Percentiles rank a stretch among this genome's conserved stretches.
Evolutionary conservation across 1,140 invertebrate species (phyloP).

Genomic region (Bombus pyrosoma): DNA sequence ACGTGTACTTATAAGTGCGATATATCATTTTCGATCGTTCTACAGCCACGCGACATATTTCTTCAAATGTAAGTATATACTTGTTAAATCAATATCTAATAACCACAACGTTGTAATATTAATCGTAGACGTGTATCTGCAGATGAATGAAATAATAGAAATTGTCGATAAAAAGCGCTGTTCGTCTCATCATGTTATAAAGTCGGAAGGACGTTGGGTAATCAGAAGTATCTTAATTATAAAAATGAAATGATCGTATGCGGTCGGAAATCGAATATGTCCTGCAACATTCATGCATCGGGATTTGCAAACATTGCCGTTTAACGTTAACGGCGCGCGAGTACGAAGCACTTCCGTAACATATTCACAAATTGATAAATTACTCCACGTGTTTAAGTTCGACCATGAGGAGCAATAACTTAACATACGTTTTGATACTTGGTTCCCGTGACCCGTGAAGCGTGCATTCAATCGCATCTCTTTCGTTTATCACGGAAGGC

Average conservation of each 20-base stretch:
- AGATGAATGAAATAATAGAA: background rate
- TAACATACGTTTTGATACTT: constrained; percentile 69
- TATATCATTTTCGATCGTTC: background rate
- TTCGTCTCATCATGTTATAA: background rate
- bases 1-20: background rate
- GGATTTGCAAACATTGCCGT: constrained; percentile 53
- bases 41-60: background rate
- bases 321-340: constrained; percentile 53
- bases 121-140: background rate
- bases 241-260: background rate
- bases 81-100: background rate
- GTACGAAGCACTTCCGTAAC: constrained; percentile 69
- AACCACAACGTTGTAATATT: background rate
- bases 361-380: constrained; percentile 73
- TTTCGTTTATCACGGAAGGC: constrained; percentile 23
- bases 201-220: too few species aligned
- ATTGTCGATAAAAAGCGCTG: background rate
- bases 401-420: constrained; percentile 72
- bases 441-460: constrained; percentile 55
- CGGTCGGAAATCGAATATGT: background rate
- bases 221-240: background rate
- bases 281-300: constrained; percentile 27
- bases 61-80: background rate
- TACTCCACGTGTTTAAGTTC: constrained; percentile 73
- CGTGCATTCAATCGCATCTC: constrained; percentile 33